Conservation (phyloP, 2,888 invertebrate species). For the Amiota communis region DNA sequence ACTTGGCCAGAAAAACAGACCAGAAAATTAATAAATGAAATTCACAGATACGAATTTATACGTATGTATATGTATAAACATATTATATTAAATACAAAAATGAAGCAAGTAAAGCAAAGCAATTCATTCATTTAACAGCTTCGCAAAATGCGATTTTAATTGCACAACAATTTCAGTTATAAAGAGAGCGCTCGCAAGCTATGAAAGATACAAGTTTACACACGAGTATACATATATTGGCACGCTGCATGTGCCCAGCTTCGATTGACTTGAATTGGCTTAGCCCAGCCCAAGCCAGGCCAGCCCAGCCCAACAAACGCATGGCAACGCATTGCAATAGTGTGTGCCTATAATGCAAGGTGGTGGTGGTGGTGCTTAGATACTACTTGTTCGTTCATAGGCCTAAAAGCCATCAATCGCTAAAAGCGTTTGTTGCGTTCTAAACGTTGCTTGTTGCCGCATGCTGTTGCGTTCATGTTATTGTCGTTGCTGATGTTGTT, state of each 20-base stretch:
- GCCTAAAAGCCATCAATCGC: slow-evolving; percentile 15
- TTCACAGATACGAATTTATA: too few relatives aligned
- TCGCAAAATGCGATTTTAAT: slow-evolving; percentile 58
- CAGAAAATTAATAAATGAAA: neutral
- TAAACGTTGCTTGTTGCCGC: neutral
- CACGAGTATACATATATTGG: neutral
- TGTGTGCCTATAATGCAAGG: slow-evolving; percentile 10
- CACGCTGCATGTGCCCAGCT: slow-evolving; percentile 14
- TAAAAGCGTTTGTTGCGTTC: slow-evolving; percentile 44
- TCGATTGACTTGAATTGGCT: neutral
- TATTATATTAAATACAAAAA: too few relatives aligned
- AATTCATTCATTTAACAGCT: slow-evolving; percentile 52
- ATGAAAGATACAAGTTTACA: neutral
- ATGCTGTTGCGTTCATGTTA: slow-evolving; percentile 35
- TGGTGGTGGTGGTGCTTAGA: neutral
- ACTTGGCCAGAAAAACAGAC: neutral
- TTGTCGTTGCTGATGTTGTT: slow-evolving; percentile 23
- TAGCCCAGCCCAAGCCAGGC: neutral
- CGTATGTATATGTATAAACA: too few relatives aligned
- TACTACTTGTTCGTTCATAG: neutral
- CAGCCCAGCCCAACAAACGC: slow-evolving; percentile 7
- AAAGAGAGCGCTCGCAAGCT: slow-evolving; percentile 13
- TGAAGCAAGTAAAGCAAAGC: slow-evolving; percentile 18
- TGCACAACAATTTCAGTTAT: slow-evolving; percentile 55
- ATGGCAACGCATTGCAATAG: neutral